Base-by-base conservation (phyloP, 1,140 invertebrate species). In the Dendroctonus valens region DNA sequence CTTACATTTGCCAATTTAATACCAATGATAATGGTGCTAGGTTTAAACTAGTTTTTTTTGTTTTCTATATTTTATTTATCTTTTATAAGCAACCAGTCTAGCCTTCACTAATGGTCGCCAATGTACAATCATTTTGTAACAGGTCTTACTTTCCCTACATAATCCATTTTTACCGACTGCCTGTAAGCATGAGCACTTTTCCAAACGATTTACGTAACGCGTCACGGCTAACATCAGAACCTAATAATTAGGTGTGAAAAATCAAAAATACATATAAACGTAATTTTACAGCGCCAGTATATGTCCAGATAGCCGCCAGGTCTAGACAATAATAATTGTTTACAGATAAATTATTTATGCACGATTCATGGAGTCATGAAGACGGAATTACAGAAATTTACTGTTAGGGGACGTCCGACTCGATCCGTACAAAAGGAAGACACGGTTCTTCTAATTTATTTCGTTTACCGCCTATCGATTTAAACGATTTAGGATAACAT, bases 271-370 rank as follows among this genome's bases (percentile, higher is more conserved):
- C 50, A 52, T 37, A 37, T 52, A 52, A 52, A 14, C 9, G 37
- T 7, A 52, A 52, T 52, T 14, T 52, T 52, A 40, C 40, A 57
- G 53, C 53, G 53, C 53, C 53, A 57, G 26, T 41, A n/a, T 11
- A 41, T 12, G 37, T 41, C 11, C 12, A 58, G 8, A 58, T 39
- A 12, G 38, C n/a, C 55, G 38, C 6, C 41, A 26, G 11, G 41
- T 58, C 41, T 58, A 58, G 41, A 58, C 55, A 58, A 58, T 58
- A 58, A 58, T 58, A 58, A 58, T 58, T 58, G 41, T 58, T 41
- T 12, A 44, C 12, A 58, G 41, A 58, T 42, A 44, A 58, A 58
- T 58, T 58, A 58, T 58, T 41, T 41, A 41, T 39, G 37, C 53
- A 41, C 39, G 53, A 41, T 41, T 11, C 39, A 7, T 58, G 55